Percentiles rank a stretch among this genome's conserved stretches.
These are phyloP conservation scores for Bufotes viridis DNA, from an alignment of 2,797 vertebrate genomes.

Conservation along the genomic window DNA sequence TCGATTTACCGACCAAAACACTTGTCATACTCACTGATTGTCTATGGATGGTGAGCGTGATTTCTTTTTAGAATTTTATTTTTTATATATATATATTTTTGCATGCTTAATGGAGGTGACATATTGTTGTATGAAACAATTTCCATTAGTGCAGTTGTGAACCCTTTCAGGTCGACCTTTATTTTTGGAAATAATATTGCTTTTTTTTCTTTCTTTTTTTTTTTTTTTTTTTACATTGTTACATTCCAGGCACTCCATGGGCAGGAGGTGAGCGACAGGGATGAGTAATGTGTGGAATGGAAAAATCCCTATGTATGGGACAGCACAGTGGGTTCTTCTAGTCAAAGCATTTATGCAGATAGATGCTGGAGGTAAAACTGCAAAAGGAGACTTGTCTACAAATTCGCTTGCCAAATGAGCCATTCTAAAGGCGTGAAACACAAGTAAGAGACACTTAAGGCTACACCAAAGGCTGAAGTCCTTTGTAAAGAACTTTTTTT, in stretches of 20 bases:
- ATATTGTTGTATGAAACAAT: conserved; percentile 52
- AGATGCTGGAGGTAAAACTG: conserved; percentile 54
- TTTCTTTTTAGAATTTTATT: conserved; percentile 16
- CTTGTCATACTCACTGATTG: conserved; percentile 70
- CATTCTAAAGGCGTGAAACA: conserved; percentile 31
- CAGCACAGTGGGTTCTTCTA: conserved; percentile 18
- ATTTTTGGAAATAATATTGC: conserved; percentile 76
- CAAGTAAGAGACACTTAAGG: conserved; percentile 60
- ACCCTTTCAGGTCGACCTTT: conserved; percentile 69
- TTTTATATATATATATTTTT: conserved; percentile 10
- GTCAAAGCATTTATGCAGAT: conserved; percentile 6
- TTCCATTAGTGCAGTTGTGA: conserved; percentile 70
- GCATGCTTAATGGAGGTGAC: conserved; percentile 60
- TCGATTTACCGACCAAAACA: conserved; percentile 70
- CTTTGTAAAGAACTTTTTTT: conserved; percentile 52
- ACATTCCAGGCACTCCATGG: conserved; percentile 76
- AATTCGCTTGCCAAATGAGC: conserved; percentile 20
- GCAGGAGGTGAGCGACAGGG: conserved; percentile 56
- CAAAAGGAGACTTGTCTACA: conserved; percentile 19
- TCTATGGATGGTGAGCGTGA: conserved; percentile 65
- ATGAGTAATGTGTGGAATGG: conserved; percentile 45
- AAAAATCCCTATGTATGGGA: conserved; percentile 6
- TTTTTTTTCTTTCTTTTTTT: conserved; percentile 60
- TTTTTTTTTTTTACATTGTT: conserved; percentile 59
- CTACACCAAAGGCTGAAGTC: conserved; percentile 59